Conservation (phyloP, 2,888 invertebrate genomes). For the Rhodophaea formosa region DNA sequence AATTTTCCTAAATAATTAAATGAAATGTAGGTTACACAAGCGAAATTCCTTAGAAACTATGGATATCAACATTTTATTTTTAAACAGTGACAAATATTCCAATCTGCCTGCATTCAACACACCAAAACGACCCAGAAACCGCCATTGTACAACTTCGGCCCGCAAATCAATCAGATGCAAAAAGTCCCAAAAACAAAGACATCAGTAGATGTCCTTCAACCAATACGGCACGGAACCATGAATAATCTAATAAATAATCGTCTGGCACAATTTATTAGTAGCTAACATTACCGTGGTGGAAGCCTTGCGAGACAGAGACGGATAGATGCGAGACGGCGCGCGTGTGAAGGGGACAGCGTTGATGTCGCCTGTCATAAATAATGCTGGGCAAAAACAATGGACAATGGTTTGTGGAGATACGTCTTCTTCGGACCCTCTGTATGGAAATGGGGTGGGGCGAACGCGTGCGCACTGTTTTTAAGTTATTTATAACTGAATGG, state of each 20-base stretch:
- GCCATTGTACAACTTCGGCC: slow-evolving; percentile 41
- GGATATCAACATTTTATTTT: too few species aligned
- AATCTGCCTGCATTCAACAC: not conserved
- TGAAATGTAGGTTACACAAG: too few species aligned
- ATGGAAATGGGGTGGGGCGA: slow-evolving; percentile 30
- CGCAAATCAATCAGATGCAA: slow-evolving; percentile 70
- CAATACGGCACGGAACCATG: slow-evolving; percentile 76
- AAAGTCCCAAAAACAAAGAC: slow-evolving; percentile 45
- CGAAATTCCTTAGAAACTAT: too few species aligned
- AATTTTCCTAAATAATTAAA: too few species aligned
- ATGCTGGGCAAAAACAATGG: slow-evolving; percentile 79
- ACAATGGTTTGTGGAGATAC: slow-evolving; percentile 79
- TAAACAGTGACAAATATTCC: not conserved
- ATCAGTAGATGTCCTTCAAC: slow-evolving; percentile 57
- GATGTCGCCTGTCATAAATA: slow-evolving; percentile 77
- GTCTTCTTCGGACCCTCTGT: slow-evolving; percentile 68
- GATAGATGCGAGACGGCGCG: slow-evolving; percentile 24
- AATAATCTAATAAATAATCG: slow-evolving; percentile 81
- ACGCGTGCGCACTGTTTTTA: slow-evolving; percentile 46
- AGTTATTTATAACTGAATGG: slow-evolving; percentile 11
- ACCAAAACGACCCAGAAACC: not conserved
- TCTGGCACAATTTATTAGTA: slow-evolving; percentile 77
- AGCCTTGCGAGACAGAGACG: slow-evolving; percentile 58
- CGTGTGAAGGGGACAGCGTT: slow-evolving; percentile 51
- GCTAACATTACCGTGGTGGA: slow-evolving; percentile 69